Evolutionary conservation across 2,113 vertebrate genomes (phyloP).

Genomic region (Callopanchax toddi): DNA sequence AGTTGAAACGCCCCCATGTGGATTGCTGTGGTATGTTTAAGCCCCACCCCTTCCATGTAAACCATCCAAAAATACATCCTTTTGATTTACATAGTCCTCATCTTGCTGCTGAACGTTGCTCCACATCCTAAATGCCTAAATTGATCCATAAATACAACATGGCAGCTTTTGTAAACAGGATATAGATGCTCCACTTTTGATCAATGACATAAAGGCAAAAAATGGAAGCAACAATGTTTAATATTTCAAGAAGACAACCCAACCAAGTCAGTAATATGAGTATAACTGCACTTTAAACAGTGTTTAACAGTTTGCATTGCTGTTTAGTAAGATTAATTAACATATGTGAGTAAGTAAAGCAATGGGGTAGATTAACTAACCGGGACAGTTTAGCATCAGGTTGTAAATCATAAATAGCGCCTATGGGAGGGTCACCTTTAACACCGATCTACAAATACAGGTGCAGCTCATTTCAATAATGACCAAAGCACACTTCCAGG

Average conservation of each 20-base stretch:
- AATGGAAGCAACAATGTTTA: background rate
- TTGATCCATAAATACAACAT: too few species aligned
- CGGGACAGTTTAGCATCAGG: background rate
- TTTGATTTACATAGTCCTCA: too few species aligned
- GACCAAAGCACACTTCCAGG: slow-evolving; percentile 3
- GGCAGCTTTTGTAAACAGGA: too few species aligned
- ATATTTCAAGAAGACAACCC: background rate
- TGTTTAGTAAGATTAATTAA: background rate
- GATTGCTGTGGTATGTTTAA: too few species aligned
- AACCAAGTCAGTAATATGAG: background rate
- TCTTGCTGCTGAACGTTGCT: too few species aligned
- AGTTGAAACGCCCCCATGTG: too few species aligned
- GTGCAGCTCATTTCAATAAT: slow-evolving; percentile 1
- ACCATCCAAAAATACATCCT: too few species aligned
- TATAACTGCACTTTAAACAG: background rate
- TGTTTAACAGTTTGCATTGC: background rate
- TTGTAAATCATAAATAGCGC: slow-evolving; percentile 5
- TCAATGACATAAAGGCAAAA: too few species aligned
- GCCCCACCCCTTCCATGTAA: too few species aligned
- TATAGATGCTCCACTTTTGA: too few species aligned
- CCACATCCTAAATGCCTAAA: too few species aligned
- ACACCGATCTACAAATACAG: slow-evolving; percentile 1
- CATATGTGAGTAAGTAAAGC: background rate
- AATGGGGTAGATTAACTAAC: background rate
- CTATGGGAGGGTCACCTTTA: slow-evolving; percentile 9